Evolutionary conservation across 1,140 invertebrate genomes (phyloP).

Genomic region (Drosophila athabasca): DNA sequence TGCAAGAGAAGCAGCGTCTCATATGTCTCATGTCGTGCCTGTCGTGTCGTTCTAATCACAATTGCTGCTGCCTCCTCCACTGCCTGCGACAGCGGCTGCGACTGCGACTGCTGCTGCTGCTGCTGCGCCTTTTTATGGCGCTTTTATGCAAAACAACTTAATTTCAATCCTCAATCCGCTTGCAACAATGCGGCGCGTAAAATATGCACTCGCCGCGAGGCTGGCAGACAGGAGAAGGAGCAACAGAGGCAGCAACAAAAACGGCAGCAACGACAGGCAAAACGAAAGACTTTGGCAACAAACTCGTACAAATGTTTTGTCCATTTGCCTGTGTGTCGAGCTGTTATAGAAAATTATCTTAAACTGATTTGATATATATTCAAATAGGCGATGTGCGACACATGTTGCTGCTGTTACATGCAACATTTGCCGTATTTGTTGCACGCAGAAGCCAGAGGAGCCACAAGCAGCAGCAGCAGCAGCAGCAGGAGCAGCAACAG

Average conservation of each 20-base stretch:
- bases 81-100: slow-evolving; percentile 23
- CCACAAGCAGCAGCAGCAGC: slow-evolving; percentile 39
- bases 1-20: slow-evolving; percentile 44
- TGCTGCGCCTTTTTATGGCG: slow-evolving; percentile 75
- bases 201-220: slow-evolving; percentile 69
- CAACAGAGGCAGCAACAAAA: slow-evolving; percentile 19
- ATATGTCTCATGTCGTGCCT: slow-evolving; percentile 79
- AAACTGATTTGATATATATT: slow-evolving; percentile 82
- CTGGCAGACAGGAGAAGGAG: slow-evolving; percentile 35
- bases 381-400: slow-evolving; percentile 80
- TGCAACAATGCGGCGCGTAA: slow-evolving; percentile 70
- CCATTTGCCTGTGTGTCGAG: slow-evolving; percentile 55
- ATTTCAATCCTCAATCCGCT: slow-evolving; percentile 60
- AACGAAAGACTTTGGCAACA: slow-evolving; percentile 79
- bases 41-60: slow-evolving; percentile 82
- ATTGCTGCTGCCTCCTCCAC: slow-evolving; percentile 44
- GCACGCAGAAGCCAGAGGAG: slow-evolving; percentile 63
- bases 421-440: slow-evolving; percentile 69
- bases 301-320: slow-evolving; percentile 69
- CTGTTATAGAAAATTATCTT: slow-evolving; percentile 82
- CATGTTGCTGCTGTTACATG: slow-evolving; percentile 77
- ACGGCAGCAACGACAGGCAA: slow-evolving; percentile 40
- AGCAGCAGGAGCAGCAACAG: background rate
- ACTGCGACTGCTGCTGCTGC: slow-evolving; percentile 31
- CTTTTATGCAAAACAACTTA: slow-evolving; percentile 83